These are phyloP conservation scores for Aurelia aurita DNA, from an alignment of 30 jellyfish, hydroid and myxozoan species.

Conservation along the genomic window DNA sequence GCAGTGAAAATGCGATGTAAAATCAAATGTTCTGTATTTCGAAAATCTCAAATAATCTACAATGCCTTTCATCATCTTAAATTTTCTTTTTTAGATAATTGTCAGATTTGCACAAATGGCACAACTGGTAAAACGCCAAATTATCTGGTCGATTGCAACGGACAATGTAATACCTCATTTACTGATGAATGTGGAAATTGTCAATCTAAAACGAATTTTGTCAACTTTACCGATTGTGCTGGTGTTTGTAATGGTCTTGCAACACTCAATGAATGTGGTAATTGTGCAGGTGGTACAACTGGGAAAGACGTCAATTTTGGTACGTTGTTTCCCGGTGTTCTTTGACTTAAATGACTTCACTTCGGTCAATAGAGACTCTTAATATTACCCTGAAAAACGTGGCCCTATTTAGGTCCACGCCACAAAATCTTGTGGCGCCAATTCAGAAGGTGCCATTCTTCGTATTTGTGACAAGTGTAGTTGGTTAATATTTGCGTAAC, in stretches of 20 bases:
- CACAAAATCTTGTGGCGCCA: too few relatives aligned
- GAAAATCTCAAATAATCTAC: too few relatives aligned
- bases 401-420: too few relatives aligned
- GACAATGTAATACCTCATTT: slow-evolving; percentile 32
- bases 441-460: too few relatives aligned
- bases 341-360: too few relatives aligned
- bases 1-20: too few relatives aligned
- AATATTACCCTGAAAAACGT: too few relatives aligned
- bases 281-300: slow-evolving; percentile 59
- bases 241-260: slow-evolving; percentile 78
- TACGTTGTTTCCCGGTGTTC: slow-evolving; percentile 1
- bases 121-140: slow-evolving; percentile 19
- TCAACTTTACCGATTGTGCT: slow-evolving; percentile 63
- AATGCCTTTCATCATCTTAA: too few relatives aligned
- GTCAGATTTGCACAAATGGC: slow-evolving; percentile 53
- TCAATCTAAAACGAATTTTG: neutral
- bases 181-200: slow-evolving; percentile 55
- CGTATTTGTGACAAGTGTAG: too few relatives aligned
- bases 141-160: slow-evolving; percentile 53
- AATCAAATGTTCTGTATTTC: too few relatives aligned
- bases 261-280: slow-evolving; percentile 29
- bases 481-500: too few relatives aligned
- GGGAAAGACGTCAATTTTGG: slow-evolving; percentile 14
- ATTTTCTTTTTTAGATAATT: slow-evolving; percentile 32
- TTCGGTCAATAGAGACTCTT: too few relatives aligned